Base-by-base conservation (phyloP, 2,888 invertebrate genomes). In the Esperia sulphurella region DNA sequence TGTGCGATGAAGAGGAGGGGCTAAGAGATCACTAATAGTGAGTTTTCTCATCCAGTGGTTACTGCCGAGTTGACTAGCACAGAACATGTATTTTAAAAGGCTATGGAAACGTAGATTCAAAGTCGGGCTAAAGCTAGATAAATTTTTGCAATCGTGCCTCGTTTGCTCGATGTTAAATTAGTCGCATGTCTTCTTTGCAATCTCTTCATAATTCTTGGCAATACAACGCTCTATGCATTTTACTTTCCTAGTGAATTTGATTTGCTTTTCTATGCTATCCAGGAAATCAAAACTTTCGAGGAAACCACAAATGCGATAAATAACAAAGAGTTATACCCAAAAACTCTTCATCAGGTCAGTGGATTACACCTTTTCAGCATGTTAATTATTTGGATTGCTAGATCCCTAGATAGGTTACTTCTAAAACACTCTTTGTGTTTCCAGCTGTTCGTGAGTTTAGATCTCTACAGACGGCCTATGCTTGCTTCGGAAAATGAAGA, bases 401-500 rank as follows among this genome's bases (percentile, higher is more conserved):
- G n/a, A n/a, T 21, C 21, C 3, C 3, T 21, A 21, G 21, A 28
- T 29, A 14, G 6, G 41, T 41, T 29, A 3, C 28, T 40, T 1
- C 21, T 13, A 44, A 4, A 9, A 1, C 4, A 14, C 0, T 29
- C 9, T 28, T 45, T 45, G 9, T 14, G 28, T 28, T 81, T 82
- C 28, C 62, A 91, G 91, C 62, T 90, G 62, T 83, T 91, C 59
- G 71, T 85, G 46, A 75, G 76, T 57, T 61, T 91, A 59, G 78
- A 89, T 54, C 59, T 91, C 13, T 84, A 91, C 65, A 74, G 83
- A 63, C 78, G 90, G 47, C 81, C 91, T 42, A 69, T 87, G 59
- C 57, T 90, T 31, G 91, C 91, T 0, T 68, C 83, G 0, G 91
- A 91, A 55, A 91, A 91, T 61, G 91, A 91, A 71, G 91, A 91